Conservation (phyloP, 2,888 invertebrate species). For the Ectemnius cavifrons region DNA sequence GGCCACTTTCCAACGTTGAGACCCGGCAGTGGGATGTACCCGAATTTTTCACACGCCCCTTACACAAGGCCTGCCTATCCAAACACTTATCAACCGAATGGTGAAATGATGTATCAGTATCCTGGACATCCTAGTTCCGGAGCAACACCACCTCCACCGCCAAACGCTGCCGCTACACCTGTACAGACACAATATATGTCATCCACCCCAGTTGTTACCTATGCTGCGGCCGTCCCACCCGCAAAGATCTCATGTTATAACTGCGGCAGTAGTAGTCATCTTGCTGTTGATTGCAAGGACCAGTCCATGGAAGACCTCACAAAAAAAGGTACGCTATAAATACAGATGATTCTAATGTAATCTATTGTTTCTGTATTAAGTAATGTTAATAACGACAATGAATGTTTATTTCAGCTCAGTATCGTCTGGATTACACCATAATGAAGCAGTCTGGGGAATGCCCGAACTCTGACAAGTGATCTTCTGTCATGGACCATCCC, state of each 20-base stretch:
- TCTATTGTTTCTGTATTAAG: neutral
- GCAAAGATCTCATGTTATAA: conserved; percentile 92
- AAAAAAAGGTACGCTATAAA: conserved; percentile 69
- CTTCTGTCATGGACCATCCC: conserved; percentile 71
- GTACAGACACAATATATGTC: conserved; percentile 73
- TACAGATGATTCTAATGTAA: neutral
- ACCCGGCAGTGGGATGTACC: conserved; percentile 72
- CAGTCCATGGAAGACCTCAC: conserved; percentile 96
- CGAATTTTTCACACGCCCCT: conserved; percentile 73
- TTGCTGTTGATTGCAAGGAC: conserved; percentile 92
- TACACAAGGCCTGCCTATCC: conserved; percentile 76
- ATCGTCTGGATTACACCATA: conserved; percentile 77
- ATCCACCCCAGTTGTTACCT: conserved; percentile 72
- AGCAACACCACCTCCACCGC: conserved; percentile 70
- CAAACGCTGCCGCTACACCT: conserved; percentile 66
- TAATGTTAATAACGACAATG: neutral
- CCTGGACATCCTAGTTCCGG: conserved; percentile 71
- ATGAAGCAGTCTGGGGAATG: conserved; percentile 77
- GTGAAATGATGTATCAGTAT: conserved; percentile 78
- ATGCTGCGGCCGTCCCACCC: conserved; percentile 80
- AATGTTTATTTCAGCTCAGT: conserved; percentile 75
- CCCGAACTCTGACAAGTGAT: conserved; percentile 78
- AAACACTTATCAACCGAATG: conserved; percentile 79
- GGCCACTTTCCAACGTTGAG: conserved; percentile 74
- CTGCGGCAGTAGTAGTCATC: conserved; percentile 92